phyloP scores from a whole-genome alignment of 2,797 vertebrate species.

The Spinus olivaceus region DNA sequence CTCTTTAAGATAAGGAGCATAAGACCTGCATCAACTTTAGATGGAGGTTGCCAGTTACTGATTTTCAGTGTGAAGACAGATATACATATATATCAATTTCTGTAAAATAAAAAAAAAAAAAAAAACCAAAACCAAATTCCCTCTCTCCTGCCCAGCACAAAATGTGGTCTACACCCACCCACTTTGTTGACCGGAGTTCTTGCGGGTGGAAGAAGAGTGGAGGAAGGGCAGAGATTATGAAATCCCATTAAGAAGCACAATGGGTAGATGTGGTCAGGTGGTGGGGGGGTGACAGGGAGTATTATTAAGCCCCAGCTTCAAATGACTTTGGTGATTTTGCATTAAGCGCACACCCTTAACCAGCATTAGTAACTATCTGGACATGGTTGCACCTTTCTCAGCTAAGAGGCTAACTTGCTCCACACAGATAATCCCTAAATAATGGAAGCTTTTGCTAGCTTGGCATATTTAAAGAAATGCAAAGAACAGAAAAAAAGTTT shows the following conservation, averaged over 20 bases:
- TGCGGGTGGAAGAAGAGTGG: not conserved
- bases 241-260: not conserved
- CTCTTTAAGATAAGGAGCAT: not conserved
- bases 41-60: not conserved
- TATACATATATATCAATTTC: not conserved
- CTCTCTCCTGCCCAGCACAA: not conserved
- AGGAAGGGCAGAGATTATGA: not conserved
- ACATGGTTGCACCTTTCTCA: not conserved
- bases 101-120: not conserved
- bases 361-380: not conserved
- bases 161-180: not conserved
- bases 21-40: not conserved
- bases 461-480: not conserved
- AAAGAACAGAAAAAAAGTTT: not conserved
- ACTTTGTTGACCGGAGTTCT: not conserved
- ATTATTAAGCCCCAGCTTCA: not conserved
- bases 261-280: fast-evolving
- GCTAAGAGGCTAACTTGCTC: not conserved
- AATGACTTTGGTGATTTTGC: not conserved
- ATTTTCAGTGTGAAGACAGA: not conserved
- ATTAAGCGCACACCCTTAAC: not conserved
- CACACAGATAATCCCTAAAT: not conserved
- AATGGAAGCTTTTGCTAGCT: not conserved
- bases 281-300: not conserved
- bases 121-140: not conserved